These are phyloP conservation scores for Oreochromis niloticus DNA, from an alignment of 2,113 vertebrate genomes.

Conservation along the genomic window DNA sequence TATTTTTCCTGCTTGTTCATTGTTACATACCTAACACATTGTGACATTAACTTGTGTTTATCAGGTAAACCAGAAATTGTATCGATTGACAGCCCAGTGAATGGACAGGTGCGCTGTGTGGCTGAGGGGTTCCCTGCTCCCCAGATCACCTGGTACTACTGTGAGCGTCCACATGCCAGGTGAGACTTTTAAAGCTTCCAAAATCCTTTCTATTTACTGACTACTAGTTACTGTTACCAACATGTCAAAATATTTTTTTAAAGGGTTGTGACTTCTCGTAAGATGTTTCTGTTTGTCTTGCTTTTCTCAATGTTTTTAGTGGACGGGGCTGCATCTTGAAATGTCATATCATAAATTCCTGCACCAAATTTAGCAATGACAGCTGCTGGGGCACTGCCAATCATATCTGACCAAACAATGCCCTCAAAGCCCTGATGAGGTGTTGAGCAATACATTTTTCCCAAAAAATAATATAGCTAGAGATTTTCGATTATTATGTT, in stretches of 20 bases:
- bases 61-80: slow-evolving; percentile 92
- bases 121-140: slow-evolving; percentile 89
- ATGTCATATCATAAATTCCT: neutral
- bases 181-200: slow-evolving; percentile 42
- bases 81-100: slow-evolving; percentile 78
- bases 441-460: neutral
- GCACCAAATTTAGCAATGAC: neutral
- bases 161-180: slow-evolving; percentile 83
- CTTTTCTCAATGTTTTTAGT: neutral
- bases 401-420: neutral
- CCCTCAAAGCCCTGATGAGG: neutral
- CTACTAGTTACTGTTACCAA: neutral
- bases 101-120: slow-evolving; percentile 86
- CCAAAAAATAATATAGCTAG: neutral
- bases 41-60: slow-evolving; percentile 25
- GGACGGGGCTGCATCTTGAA: neutral
- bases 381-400: neutral
- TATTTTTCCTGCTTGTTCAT: neutral
- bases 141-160: slow-evolving; percentile 92
- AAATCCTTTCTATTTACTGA: neutral
- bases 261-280: neutral
- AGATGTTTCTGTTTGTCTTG: neutral
- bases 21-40: neutral
- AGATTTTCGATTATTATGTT: neutral
- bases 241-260: neutral